Percentiles rank a stretch among this genome's conserved stretches.
Evolutionary conservation across 2,888 invertebrate species (phyloP).

Genomic region (Ptychoptera albimana): DNA sequence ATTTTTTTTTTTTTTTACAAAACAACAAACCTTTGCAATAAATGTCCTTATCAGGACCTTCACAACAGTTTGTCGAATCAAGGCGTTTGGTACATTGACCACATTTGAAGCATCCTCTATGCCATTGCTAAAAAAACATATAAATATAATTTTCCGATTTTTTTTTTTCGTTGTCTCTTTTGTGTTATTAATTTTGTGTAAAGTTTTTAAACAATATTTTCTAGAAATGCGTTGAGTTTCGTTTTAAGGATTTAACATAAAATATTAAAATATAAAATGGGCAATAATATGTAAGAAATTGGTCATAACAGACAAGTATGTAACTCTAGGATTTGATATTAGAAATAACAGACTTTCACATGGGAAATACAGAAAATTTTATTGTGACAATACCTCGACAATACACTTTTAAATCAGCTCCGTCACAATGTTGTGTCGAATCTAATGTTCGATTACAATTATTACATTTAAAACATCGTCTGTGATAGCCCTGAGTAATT

Average conservation of each 20-base stretch:
- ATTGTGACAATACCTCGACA: conserved; percentile 53
- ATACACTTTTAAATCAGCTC: conserved; percentile 81
- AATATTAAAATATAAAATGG: background rate
- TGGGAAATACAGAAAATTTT: too few species aligned
- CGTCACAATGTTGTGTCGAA: conserved; percentile 81
- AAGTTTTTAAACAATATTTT: too few species aligned
- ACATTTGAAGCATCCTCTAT: conserved; percentile 89
- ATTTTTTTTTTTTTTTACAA: background rate
- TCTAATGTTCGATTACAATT: conserved; percentile 72
- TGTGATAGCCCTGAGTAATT: conserved; percentile 62
- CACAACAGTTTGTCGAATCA: conserved; percentile 84
- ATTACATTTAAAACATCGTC: conserved; percentile 77
- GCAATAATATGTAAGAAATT: background rate
- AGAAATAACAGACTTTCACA: too few species aligned
- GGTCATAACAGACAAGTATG: background rate
- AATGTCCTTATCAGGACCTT: conserved; percentile 89
- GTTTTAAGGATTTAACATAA: too few species aligned
- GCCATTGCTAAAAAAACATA: conserved; percentile 38
- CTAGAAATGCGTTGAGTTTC: too few species aligned
- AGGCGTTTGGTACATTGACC: conserved; percentile 71
- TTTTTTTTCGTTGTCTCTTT: background rate
- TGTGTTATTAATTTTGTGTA: background rate
- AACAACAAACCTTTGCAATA: conserved; percentile 79
- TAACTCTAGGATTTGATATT: background rate
- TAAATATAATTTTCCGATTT: background rate